Evolutionary conservation across 2,888 invertebrate genomes (phyloP).

Genomic region (Deilephila porcellus): DNA sequence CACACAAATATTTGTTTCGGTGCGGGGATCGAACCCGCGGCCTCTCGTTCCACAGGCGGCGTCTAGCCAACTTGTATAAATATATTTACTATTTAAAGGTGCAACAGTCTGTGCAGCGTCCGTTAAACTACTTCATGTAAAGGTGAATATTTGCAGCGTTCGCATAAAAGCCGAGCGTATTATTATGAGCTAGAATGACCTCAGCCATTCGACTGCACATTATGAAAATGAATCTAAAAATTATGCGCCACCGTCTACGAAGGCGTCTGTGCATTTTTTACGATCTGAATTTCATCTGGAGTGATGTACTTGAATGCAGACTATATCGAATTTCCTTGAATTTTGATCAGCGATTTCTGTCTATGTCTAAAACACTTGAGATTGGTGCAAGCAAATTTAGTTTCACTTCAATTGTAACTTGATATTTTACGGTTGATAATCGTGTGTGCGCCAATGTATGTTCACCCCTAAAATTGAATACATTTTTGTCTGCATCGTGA

Average conservation of each 20-base stretch:
- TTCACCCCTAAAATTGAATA: slow-evolving; percentile 71
- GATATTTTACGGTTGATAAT: slow-evolving; percentile 48
- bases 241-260: slow-evolving; percentile 72
- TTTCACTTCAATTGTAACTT: slow-evolving; percentile 25
- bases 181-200: slow-evolving; percentile 63
- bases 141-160: slow-evolving; percentile 21
- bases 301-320: slow-evolving; percentile 80
- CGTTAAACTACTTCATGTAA: background rate
- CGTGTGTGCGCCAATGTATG: slow-evolving; percentile 48
- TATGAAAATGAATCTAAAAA: slow-evolving; percentile 82
- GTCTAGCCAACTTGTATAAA: background rate
- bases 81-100: background rate
- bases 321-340: slow-evolving; percentile 82
- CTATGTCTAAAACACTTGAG: slow-evolving; percentile 60
- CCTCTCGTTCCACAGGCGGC: too few species aligned
- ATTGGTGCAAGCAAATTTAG: slow-evolving; percentile 51
- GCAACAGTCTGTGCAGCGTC: slow-evolving; percentile 11
- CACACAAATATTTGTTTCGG: too few species aligned
- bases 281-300: slow-evolving; percentile 73
- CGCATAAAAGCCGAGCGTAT: slow-evolving; percentile 31
- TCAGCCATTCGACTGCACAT: slow-evolving; percentile 77
- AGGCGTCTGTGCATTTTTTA: slow-evolving; percentile 80
- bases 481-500: slow-evolving; percentile 74
- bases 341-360: slow-evolving; percentile 75
- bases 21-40: too few species aligned